These are phyloP conservation scores for Platanista minor DNA, from an alignment of 2,113 vertebrate species.

Conservation along the genomic window DNA sequence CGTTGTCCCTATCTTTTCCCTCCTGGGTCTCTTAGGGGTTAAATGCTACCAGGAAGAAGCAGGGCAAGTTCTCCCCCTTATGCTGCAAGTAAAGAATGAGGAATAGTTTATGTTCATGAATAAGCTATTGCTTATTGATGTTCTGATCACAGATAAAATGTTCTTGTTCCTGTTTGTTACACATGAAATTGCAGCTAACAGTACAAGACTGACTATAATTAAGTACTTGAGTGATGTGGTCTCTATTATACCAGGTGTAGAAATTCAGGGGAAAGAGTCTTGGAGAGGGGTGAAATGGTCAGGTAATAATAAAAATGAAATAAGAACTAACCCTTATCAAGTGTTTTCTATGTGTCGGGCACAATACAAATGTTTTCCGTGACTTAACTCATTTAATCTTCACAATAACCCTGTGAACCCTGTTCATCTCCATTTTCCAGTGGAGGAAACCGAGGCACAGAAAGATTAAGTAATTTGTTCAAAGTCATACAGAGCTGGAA, in stretches of 20 bases:
- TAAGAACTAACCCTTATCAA: neutral
- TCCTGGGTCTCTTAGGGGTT: neutral
- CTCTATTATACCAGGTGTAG: neutral
- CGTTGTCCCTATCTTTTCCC: neutral
- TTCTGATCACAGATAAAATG: neutral
- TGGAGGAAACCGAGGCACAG: neutral
- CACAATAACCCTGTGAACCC: neutral
- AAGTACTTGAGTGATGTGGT: neutral
- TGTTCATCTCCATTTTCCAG: neutral
- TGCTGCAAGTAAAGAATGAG: neutral
- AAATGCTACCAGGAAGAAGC: neutral
- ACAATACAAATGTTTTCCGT: neutral
- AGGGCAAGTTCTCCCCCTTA: neutral
- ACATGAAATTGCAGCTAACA: neutral
- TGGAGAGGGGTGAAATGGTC: neutral
- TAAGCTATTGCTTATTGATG: neutral
- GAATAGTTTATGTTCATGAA: neutral
- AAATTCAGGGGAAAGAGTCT: neutral
- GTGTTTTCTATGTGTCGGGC: neutral
- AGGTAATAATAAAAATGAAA: neutral
- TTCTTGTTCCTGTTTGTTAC: neutral
- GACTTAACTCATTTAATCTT: neutral
- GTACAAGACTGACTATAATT: neutral
- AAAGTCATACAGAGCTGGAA: neutral
- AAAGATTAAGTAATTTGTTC: neutral